Conservation (phyloP, 2,888 invertebrate species). For the Azorinus chamasolen region DNA sequence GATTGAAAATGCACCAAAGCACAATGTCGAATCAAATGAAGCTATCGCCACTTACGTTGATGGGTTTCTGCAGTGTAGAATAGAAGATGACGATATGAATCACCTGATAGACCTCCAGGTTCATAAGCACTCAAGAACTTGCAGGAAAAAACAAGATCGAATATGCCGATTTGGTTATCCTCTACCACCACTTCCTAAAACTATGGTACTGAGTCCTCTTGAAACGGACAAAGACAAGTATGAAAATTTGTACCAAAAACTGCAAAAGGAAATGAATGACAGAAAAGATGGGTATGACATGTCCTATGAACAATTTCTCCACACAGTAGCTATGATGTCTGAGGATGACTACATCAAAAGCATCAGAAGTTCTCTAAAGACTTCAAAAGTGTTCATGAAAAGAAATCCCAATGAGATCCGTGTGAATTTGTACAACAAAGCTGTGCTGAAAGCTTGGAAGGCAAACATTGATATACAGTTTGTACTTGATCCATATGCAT, state of each 20-base stretch:
- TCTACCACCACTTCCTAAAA: slow-evolving; percentile 2
- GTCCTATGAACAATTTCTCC: slow-evolving; percentile 2
- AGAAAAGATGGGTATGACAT: neutral
- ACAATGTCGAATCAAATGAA: neutral
- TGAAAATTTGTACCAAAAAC: slow-evolving; percentile 1
- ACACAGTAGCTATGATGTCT: neutral
- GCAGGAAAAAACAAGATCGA: slow-evolving; percentile 12
- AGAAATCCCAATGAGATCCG: too few relatives aligned
- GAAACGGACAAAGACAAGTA: neutral
- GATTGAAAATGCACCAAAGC: slow-evolving; percentile 12
- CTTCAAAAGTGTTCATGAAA: slow-evolving; percentile 1
- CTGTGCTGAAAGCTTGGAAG: neutral
- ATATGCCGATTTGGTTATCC: slow-evolving; percentile 25
- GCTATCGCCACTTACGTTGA: neutral
- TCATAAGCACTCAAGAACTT: slow-evolving; percentile 21
- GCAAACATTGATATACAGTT: neutral
- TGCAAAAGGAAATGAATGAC: slow-evolving; percentile 16
- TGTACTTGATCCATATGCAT: neutral
- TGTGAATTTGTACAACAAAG: neutral
- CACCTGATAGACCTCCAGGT: neutral
- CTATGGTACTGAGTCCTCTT: slow-evolving; percentile 7
- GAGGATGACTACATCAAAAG: neutral
- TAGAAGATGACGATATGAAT: neutral
- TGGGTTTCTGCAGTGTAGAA: too few relatives aligned
- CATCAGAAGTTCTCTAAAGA: too few relatives aligned